Evolutionary conservation across 2,113 vertebrate species (phyloP), one percentile per base, ranked within the genome.

Genomic region (Oreochromis niloticus): DNA sequence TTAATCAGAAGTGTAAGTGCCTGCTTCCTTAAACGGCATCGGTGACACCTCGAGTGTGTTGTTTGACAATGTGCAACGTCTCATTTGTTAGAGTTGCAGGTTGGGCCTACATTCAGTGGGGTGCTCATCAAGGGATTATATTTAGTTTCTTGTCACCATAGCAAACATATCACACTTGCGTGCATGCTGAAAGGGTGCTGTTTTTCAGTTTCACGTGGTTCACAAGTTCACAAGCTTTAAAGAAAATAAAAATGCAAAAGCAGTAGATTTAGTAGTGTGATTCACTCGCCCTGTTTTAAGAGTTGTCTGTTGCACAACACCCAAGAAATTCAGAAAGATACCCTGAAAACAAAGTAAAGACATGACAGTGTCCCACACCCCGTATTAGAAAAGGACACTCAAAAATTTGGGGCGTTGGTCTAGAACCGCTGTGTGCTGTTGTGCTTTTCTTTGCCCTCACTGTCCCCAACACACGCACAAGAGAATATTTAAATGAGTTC

Each of bases 1-100:
- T 52, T 78, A 32, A 78, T 78, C 73, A 78, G 73, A 78, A 78
- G 46, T 78, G 73, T 75, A 50, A 75, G 9, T 22, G 61, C 55
- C 2, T 52, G 46, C 27, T 78, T 78, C 46, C 73, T 78, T 78
- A 78, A 78, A 78, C 16, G 3, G 27, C 27, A 59, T 59, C 13
- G 27, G 56, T 8, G 11, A 59, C 24, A 52, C 14, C 73, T 32
- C 27, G 6, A 32, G 48, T 34, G 46, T 78, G 46, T 6, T 78
- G 46, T 52, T 3, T 52, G 17, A 7, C 46, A 50, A 12, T 3
- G 24, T 78, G 46, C 46, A 2, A 50, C 4, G 0, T 30, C 6
- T 32, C 71, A 11, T 10, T 39, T 85, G 27, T 66, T 19, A 27
- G 50, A 27, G 79, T 14, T 55, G 32, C 52, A 55, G 4, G 24